A percentile compares a stretch with the other conserved stretches of the same genome.
Conservation (phyloP, 2,797 vertebrate species). For the Crocodylus rhombifer region DNA sequence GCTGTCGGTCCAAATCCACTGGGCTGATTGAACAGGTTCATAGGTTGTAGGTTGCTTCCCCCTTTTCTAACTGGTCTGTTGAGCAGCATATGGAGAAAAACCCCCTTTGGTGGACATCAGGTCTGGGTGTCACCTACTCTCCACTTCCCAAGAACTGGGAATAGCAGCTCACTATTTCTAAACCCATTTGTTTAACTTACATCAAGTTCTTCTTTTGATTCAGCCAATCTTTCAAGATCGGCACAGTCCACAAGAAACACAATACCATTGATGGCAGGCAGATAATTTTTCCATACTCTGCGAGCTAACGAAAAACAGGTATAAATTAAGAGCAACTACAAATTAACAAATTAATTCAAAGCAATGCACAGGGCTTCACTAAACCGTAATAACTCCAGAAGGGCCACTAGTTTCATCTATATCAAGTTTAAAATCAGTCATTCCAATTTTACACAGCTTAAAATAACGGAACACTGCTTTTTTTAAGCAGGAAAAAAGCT, state of each 20-base stretch:
- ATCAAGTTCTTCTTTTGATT: slow-evolving; percentile 97
- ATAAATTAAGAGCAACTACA: neutral
- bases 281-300: slow-evolving; percentile 99
- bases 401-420: neutral
- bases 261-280: slow-evolving; percentile 98
- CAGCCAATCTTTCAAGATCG: slow-evolving; percentile 87
- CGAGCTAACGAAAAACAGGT: slow-evolving; percentile 85
- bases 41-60: no score
- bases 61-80: no score
- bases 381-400: neutral
- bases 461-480: neutral
- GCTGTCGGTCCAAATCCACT: no score
- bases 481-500: neutral
- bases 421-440: neutral
- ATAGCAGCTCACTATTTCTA: neutral
- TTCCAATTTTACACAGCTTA: neutral
- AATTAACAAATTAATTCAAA: neutral
- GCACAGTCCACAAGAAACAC: slow-evolving; percentile 98
- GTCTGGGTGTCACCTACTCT: no score
- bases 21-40: no score
- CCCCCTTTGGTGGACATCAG: no score
- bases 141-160: neutral
- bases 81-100: neutral
- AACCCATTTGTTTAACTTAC: slow-evolving; percentile 82
- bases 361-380: rapidly evolving